Evolutionary conservation across 2,888 invertebrate genomes (phyloP), one percentile per base, ranked within the genome.

Genomic region (Volucella zonaria): DNA sequence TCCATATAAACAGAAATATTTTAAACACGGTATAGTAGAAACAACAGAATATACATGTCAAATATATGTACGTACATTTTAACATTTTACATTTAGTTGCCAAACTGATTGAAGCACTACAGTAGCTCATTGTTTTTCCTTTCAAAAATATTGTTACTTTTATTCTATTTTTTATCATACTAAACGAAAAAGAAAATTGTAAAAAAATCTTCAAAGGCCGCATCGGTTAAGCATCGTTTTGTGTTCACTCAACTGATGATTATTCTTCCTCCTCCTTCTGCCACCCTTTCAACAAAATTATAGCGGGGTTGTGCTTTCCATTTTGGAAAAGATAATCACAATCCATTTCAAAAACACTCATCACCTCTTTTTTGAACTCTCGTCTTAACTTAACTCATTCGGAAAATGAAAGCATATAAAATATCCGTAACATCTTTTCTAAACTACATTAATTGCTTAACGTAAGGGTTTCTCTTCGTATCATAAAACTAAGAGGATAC

Each of bases 401-500:
- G 83, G 83, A 85, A 85, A 85, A 85, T 85, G 83, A 83, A 83
- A 83, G 80, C 79, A 79, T 79, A 83, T 83, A 83, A 74, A 83
- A 83, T 80, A 68, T 79, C 64, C 62, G 73, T 82, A 67, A 78
- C 62, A 68, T 66, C 58, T 47, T 70, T 49, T 58, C 45, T 47
- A 74, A 78, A 83, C 77, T 77, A 77, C 68, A 68, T 70, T 62
- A 70, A 66, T 56, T 56, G 62, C 31, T 62, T 15, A 51, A 66
- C 45, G 47, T 45, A 40, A 40, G 43, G 67, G n/a, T 54, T 67
- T 11, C 12, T 45, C 52, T 62, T 54, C 47, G 31, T 52, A 43
- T 52, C 31, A 42, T 52, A 18, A 71, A 71, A 61, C 52, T 12
- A 8, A 40, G 45, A 23, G 14, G 18, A 31, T 31, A 18, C 15